A percentile compares a stretch with the other conserved stretches of the same genome.
phyloP scores from a whole-genome alignment of 2,113 vertebrate genomes.

The Hepsetus odoe region DNA sequence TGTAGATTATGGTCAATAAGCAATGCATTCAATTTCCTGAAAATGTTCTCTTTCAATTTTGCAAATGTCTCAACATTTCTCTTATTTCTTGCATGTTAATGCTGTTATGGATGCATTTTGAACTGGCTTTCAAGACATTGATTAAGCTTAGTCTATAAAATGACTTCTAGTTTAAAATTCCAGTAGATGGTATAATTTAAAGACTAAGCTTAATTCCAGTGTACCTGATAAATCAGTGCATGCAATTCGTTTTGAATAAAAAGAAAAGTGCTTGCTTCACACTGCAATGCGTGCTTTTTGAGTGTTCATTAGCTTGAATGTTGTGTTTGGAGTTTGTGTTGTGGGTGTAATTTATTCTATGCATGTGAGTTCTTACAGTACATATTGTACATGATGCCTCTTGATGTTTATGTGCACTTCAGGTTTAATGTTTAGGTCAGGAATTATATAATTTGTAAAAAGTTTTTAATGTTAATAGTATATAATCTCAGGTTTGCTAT shows the following conservation, averaged over 20 bases:
- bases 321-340: background rate
- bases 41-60: background rate
- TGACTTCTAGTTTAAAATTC: background rate
- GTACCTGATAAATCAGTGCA: background rate
- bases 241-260: background rate
- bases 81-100: conserved; percentile 68
- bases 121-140: conserved; percentile 67
- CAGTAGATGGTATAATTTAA: background rate
- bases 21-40: background rate
- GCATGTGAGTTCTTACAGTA: conserved; percentile 60
- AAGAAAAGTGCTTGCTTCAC: conserved; percentile 41
- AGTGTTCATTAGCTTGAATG: background rate
- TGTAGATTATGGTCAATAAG: background rate
- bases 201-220: background rate
- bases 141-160: background rate
- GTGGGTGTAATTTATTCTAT: conserved; percentile 48
- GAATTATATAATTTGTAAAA: background rate
- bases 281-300: conserved; percentile 29
- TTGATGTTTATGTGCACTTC: conserved; percentile 11
- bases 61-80: conserved; percentile 34
- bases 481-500: background rate
- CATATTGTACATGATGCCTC: background rate
- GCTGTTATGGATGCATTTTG: conserved; percentile 58
- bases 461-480: background rate
- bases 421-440: background rate